These are phyloP conservation scores for Triplophysa dalaica DNA, from an alignment of 2,113 vertebrate genomes.

Conservation along the genomic window DNA sequence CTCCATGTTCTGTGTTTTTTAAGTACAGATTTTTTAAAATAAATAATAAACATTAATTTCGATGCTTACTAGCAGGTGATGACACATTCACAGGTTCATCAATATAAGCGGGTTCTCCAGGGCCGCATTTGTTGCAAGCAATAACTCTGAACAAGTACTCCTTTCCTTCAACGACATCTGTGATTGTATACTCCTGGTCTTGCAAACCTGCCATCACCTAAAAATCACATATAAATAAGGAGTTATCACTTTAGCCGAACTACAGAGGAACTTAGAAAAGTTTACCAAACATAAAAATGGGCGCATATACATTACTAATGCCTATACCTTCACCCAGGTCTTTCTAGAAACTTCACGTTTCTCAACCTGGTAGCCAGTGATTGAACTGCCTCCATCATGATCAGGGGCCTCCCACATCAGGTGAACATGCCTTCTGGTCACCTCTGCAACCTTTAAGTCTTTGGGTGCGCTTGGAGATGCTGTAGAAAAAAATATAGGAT, in stretches of 20 bases:
- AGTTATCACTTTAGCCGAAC: background rate
- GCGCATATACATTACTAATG: background rate
- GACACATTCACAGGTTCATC: conserved; percentile 97
- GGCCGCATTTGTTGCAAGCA: conserved; percentile 95
- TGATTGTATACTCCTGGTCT: conserved; percentile 90
- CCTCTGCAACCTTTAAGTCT: conserved; percentile 89
- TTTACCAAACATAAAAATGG: background rate
- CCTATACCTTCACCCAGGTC: conserved; percentile 90
- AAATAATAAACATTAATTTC: background rate
- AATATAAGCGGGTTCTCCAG: conserved; percentile 92
- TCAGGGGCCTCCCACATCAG: conserved; percentile 94
- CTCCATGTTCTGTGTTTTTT: background rate
- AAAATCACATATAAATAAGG: conserved; percentile 4
- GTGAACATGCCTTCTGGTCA: conserved; percentile 86
- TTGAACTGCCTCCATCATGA: conserved; percentile 93
- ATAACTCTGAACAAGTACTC: conserved; percentile 94
- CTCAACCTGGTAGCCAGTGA: conserved; percentile 91
- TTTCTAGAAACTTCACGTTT: conserved; percentile 93
- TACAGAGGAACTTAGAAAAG: background rate
- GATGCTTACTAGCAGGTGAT: conserved; percentile 89
- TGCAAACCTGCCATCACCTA: conserved; percentile 84
- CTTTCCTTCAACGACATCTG: conserved; percentile 94
- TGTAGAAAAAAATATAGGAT: conserved; percentile 63
- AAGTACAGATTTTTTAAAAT: too few relatives aligned
- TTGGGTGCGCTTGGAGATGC: conserved; percentile 92